Evolutionary conservation across 2,113 vertebrate genomes (phyloP).

Genomic region (Hystrix brachyura): DNA sequence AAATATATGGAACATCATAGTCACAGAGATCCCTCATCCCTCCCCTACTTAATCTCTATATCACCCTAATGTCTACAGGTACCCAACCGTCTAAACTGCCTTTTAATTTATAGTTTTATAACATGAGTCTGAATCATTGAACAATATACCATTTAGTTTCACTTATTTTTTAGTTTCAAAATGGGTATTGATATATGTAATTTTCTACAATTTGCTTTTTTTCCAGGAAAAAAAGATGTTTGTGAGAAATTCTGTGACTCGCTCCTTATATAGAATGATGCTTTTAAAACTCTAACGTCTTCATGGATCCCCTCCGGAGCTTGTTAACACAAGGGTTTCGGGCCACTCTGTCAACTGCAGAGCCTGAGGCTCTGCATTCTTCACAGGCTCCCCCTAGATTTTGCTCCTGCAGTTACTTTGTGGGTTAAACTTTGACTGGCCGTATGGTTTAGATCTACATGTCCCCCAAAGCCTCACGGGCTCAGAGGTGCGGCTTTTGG

Average conservation of each 20-base stretch:
- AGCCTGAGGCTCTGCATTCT: neutral
- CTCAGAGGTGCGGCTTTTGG: neutral
- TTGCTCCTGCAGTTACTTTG: neutral
- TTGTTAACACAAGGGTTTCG: neutral
- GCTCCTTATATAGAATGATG: neutral
- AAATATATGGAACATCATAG: neutral
- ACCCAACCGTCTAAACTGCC: neutral
- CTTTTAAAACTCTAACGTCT: neutral
- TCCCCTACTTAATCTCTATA: neutral
- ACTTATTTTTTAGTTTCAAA: conserved; percentile 12
- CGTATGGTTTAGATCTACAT: neutral
- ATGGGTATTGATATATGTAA: neutral
- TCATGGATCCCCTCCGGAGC: neutral
- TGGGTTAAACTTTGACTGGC: neutral
- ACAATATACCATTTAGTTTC: neutral
- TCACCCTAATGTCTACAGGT: neutral
- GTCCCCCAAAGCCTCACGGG: neutral
- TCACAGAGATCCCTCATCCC: neutral
- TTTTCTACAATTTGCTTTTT: neutral
- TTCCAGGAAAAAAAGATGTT: neutral
- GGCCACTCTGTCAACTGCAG: neutral
- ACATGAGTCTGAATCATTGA: neutral
- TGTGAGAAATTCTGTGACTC: neutral
- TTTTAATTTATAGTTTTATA: neutral
- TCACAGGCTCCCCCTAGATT: neutral